Base-by-base conservation (phyloP, 2,797 vertebrate species). In the Chlorospingus flavigularis region DNA sequence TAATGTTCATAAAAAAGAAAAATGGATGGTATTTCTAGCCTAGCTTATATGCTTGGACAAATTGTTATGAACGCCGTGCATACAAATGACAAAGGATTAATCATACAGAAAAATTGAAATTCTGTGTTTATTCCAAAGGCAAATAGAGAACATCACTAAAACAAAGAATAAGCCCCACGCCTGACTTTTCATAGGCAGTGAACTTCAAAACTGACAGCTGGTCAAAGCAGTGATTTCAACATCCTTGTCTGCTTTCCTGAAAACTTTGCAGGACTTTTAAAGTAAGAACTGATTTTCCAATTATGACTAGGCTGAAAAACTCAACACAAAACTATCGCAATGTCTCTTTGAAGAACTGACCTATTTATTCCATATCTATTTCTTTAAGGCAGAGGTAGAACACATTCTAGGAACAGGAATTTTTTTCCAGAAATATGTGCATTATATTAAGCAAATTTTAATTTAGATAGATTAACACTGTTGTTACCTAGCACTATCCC, bases 1-100 rank as follows among this genome's bases (percentile, higher is more conserved):
- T 83, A 96, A 90, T 78, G 55, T 62, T 94, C 88, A 92, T 87
- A 95, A 92, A 95, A 86, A 60, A 94, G 71, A 94, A 70, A 91
- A 96, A 93, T 77, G n/a, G 92, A 92, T 79, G 33, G 82, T 95
- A 86, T 67, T 95, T 90, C 61, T 81, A 77, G 21, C 28, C 72
- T 78, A 94, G 53, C 90, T 35, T 91, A 60, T 58, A 94, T 43
- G 40, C 67, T 87, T 84, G 65, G 31, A 72, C 67, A 95, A 96
- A 85, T 72, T 66, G 57, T 25, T 68, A 79, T 72, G 84, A 96
- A 84, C 12, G 62, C 10, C 2, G 0, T 61, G 68, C 70, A 91
- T 91, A 90, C 31, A 83, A 92, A 93, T 84, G 35, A n/a, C n/a
- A 73, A 61, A 85, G 45, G 63, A 84, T 75, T 84, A 80, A 95